These are phyloP conservation scores for Calliopsis andreniformis DNA, from an alignment of 1,140 invertebrate genomes.

Conservation along the genomic window DNA sequence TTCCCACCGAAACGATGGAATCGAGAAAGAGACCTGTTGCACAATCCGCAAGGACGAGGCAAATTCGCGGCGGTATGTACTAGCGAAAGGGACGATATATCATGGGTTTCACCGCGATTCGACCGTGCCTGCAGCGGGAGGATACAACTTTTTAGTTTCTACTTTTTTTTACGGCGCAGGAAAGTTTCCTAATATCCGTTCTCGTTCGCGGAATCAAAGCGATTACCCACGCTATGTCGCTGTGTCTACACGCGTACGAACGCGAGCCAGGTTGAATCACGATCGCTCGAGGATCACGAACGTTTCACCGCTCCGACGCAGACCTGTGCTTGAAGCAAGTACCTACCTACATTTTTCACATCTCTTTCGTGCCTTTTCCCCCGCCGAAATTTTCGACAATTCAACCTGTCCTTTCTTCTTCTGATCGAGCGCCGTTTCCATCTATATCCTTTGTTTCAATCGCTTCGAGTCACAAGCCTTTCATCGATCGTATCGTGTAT, in stretches of 20 bases:
- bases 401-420: no score
- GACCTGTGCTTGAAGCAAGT: no score
- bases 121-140: conserved; percentile 64
- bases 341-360: no score
- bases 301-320: no score
- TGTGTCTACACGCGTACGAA: conserved; percentile 48
- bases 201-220: conserved; percentile 78
- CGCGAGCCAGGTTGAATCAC: conserved; percentile 49
- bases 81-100: neutral
- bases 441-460: no score
- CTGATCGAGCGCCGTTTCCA: no score
- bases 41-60: no score
- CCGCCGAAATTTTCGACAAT: no score
- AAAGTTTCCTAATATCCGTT: conserved; percentile 79
- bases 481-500: conserved; percentile 36
- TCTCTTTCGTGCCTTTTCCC: no score
- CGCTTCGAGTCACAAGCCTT: neutral
- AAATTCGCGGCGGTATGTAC: no score
- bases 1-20: neutral
- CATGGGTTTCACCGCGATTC: conserved; percentile 64
- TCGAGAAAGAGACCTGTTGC: neutral
- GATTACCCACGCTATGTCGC: conserved; percentile 74
- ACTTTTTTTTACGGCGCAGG: conserved; percentile 68
- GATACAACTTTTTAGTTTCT: conserved; percentile 77
- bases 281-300: conserved; percentile 47